Conservation (phyloP, 2,888 invertebrate genomes). For the Druceiella hillmani region DNA sequence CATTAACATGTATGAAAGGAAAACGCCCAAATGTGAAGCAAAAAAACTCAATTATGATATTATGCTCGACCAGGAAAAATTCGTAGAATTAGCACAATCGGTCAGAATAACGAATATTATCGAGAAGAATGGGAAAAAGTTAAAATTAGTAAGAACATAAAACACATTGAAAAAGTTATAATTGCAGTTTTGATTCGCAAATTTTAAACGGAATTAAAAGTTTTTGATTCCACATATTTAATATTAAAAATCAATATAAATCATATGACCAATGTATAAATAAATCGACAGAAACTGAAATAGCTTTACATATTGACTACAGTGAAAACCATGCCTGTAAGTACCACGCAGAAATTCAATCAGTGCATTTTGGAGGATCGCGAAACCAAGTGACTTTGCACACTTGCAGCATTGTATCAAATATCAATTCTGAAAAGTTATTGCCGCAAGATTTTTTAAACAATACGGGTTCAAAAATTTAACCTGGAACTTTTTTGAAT, state of each 20-base stretch:
- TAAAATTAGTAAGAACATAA: conserved; percentile 5
- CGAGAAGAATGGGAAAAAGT: conserved; percentile 1
- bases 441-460: no score
- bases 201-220: conserved; percentile 3
- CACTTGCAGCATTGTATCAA: conserved; percentile 2
- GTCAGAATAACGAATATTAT: conserved; percentile 1
- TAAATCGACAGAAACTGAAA: conserved; percentile 2
- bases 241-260: conserved; percentile 3
- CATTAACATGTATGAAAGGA: conserved; percentile 5
- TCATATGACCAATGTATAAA: background rate
- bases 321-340: no score
- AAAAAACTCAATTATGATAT: no score
- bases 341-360: conserved; percentile 4
- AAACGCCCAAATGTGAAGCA: conserved; percentile 1
- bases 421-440: background rate
- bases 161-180: background rate
- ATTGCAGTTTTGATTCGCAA: background rate
- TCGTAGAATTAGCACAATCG: conserved; percentile 1
- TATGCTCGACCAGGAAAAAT: background rate
- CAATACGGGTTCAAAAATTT: no score
- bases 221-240: conserved; percentile 2
- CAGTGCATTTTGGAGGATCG: conserved; percentile 2
- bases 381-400: conserved; percentile 2
- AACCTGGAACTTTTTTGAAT: conserved; percentile 7
- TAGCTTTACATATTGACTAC: conserved; percentile 1